phyloP scores from a whole-genome alignment of 2,113 vertebrate species.

The Phalacrocorax brasilianus region DNA sequence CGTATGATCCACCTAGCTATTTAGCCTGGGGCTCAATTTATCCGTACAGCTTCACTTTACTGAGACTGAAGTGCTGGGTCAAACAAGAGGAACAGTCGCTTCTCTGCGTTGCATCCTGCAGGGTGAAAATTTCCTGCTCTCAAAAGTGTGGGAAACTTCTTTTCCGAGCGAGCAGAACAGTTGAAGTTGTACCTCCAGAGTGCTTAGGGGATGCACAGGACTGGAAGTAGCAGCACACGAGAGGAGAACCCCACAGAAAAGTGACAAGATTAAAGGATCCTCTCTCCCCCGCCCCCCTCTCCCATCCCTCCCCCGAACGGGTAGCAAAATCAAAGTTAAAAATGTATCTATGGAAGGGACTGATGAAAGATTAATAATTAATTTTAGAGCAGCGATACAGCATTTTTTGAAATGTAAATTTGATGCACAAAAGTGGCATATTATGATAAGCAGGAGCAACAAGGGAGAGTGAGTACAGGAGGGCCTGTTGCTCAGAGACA shows the following conservation, averaged over 20 bases:
- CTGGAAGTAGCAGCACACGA: conserved; percentile 24
- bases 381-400: conserved; percentile 68
- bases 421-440: conserved; percentile 65
- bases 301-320: conserved; percentile 37
- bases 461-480: conserved; percentile 38
- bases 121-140: conserved; percentile 11
- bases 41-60: not conserved
- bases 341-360: conserved; percentile 69
- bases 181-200: conserved; percentile 13
- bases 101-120: not conserved
- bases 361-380: conserved; percentile 78
- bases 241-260: conserved; percentile 55
- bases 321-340: conserved; percentile 75
- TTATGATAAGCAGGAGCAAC: conserved; percentile 69
- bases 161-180: not conserved
- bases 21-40: not conserved
- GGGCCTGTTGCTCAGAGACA: conserved; percentile 62
- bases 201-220: not conserved
- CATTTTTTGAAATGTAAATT: conserved; percentile 79
- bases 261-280: conserved; percentile 69
- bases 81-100: not conserved
- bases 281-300: conserved; percentile 33
- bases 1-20: not conserved
- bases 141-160: not conserved
- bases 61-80: conserved; percentile 5